Base-by-base conservation (phyloP, 1,140 invertebrate species). In the Zaprionus davidi region DNA sequence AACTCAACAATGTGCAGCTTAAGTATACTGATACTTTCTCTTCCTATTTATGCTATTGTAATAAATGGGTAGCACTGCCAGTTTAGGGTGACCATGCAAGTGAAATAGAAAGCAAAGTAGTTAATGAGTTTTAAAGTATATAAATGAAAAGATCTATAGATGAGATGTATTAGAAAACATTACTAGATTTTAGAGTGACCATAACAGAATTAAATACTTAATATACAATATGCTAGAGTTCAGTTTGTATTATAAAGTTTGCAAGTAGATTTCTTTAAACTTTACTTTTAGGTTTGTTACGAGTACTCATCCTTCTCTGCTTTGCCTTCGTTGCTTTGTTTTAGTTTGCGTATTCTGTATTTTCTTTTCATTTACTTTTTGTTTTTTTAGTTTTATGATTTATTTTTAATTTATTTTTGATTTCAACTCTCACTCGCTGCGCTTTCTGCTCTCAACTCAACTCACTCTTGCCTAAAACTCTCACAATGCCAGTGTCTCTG, bases 401-500 rank as follows among this genome's bases (percentile, higher is more conserved):
- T 72, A 53, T 70, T 60, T 64, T 53, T 75, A 46, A 64, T 70
- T 78, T 76, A 76, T 77, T 73, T 77, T 69, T 74, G 38, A 63
- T 68, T 78, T 75, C 24, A 53, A 64, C 20, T 65, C 31, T 53
- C 51, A 58, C 65, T 36, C 13, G 57, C 17, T 69, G 49, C 66
- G 71, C 66, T 46, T 74, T 31, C 36, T 34, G 17, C 53, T 53
- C 6, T 26, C 31, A 34, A 31, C 41, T 26, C 41, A 62, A 63
- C 46, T 46, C 41, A 46, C 46, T 51, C 20, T 51, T 51, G 20
- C 20, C 46, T 51, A 51, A 51, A 20, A 11, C 46, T 22, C 41
- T 17, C 41, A 28, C 41, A 36, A 81, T 59, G 57, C 34, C 75
- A 90, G 86, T 81, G 63, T 65, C 81, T 77, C 41, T 76, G 81